Evolutionary conservation across 2,888 invertebrate genomes (phyloP), one percentile per base, ranked within the genome.

Genomic region (Periphyllus acericola): DNA sequence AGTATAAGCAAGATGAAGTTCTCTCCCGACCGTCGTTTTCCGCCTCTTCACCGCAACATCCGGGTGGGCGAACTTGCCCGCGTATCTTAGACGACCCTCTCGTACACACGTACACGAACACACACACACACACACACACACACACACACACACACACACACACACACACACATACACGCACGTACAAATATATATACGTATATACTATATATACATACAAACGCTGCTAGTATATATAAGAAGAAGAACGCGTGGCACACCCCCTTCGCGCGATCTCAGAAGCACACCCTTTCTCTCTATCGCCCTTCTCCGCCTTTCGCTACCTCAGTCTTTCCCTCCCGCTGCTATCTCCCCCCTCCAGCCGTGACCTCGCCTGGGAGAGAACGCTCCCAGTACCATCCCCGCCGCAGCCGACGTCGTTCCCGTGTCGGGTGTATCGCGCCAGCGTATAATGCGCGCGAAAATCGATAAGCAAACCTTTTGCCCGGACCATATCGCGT

Each of bases 1-100:
- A 60, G 21, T 25, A 21, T 6, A 46, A 46, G 46, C 34, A 29
- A 89, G 89, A 89, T 89, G 90, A 89, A 89, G 90, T 90, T 89
- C 90, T 90, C 90, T 89, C 90, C 89, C 87, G 32, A 32, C 21
- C 25, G 21, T 14, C 32, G 66, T 6, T 29, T 46, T 0, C 55
- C 29, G 1, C 40, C 52, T n/a, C 55, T 17, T 1, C 5, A 0
- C 46, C 46, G 40, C 46, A 78, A 19, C 78, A 17, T 71, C 71
- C 71, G 29, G 9, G 29, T 14, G 60, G 60, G 14, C 32, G 14
- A 29, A 32, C 71, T 71, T 32, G 1, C 71, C 17, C 29, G 71
- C 71, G 71, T 71, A 71, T 71, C 32, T 71, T 32, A 71, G 71
- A 71, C 71, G 29, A 71, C 71, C 71, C 29, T 29, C n/a, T 46